Percentiles rank a stretch among this genome's conserved stretches.
These are phyloP conservation scores for Coranthus polyacanthus DNA, from an alignment of 2,797 vertebrate genomes.

Conservation along the genomic window DNA sequence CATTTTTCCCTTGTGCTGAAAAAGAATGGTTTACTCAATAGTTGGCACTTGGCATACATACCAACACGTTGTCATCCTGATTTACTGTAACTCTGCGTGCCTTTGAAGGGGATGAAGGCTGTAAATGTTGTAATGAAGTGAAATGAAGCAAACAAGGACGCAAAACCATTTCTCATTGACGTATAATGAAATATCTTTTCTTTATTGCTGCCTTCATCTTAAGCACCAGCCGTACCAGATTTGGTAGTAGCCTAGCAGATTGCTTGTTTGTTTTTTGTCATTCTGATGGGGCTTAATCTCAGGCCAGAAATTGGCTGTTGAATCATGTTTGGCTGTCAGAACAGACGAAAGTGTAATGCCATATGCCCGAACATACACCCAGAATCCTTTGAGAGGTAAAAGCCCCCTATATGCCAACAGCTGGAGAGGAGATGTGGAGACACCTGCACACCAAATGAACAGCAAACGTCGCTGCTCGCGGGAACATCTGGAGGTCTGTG, in stretches of 20 bases:
- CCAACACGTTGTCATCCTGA: slow-evolving; percentile 84
- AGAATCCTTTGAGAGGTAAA: slow-evolving; percentile 81
- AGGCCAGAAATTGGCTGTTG: slow-evolving; percentile 78
- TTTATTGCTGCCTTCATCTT: slow-evolving; percentile 52
- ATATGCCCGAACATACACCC: slow-evolving; percentile 81
- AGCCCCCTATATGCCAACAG: slow-evolving; percentile 76
- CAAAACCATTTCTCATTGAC: slow-evolving; percentile 57
- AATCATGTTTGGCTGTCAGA: slow-evolving; percentile 83
- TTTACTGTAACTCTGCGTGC: slow-evolving; percentile 82
- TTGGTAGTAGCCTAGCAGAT: slow-evolving; percentile 75
- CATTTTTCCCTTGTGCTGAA: slow-evolving; percentile 73
- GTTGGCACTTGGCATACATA: slow-evolving; percentile 84
- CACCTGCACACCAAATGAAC: slow-evolving; percentile 87
- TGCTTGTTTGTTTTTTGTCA: slow-evolving; percentile 79
- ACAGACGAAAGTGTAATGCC: slow-evolving; percentile 81
- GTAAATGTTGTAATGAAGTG: slow-evolving; percentile 79
- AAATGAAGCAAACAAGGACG: slow-evolving; percentile 67
- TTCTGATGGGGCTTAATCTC: slow-evolving; percentile 73
- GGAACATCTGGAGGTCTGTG: slow-evolving; percentile 83
- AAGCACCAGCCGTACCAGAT: slow-evolving; percentile 37
- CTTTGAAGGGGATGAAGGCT: slow-evolving; percentile 73
- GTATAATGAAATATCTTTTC: slow-evolving; percentile 27
- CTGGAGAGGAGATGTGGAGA: slow-evolving; percentile 84
- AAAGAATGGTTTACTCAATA: slow-evolving; percentile 83
- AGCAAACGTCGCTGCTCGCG: slow-evolving; percentile 63